phyloP scores from a whole-genome alignment of 2,797 vertebrate genomes.

The Epinephelus awoara region DNA sequence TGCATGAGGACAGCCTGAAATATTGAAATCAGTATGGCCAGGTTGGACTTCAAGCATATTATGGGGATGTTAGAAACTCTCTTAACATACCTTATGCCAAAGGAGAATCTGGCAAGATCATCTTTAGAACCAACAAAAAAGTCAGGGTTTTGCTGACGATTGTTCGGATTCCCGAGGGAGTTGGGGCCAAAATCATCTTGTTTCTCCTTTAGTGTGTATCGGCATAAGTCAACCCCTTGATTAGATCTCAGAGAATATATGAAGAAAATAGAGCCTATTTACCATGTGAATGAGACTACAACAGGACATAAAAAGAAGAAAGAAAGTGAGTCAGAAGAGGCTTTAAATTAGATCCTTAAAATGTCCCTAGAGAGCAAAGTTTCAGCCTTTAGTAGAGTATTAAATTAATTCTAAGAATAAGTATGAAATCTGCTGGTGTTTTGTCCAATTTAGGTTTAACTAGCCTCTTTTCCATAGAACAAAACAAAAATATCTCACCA shows the following conservation, averaged over 20 bases:
- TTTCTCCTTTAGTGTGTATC: too few species aligned
- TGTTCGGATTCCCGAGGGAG: too few species aligned
- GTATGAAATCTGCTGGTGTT: background rate
- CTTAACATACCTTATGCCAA: too few species aligned
- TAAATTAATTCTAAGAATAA: background rate
- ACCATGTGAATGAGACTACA: background rate
- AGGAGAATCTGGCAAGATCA: too few species aligned
- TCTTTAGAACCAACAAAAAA: too few species aligned
- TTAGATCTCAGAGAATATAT: background rate
- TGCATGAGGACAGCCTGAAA: too few species aligned
- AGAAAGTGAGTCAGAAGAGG: background rate
- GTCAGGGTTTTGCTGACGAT: too few species aligned
- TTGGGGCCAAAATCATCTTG: too few species aligned
- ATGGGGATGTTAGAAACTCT: too few species aligned
- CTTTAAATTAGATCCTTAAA: background rate
- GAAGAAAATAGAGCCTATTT: background rate
- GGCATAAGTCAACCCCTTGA: background rate
- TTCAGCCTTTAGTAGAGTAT: background rate
- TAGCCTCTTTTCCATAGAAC: background rate
- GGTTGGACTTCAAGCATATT: too few species aligned
- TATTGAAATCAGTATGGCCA: too few species aligned
- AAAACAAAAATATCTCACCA: background rate
- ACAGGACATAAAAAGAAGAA: background rate
- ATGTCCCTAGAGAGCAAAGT: background rate
- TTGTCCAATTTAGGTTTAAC: background rate